Base-by-base conservation (phyloP, 2,888 invertebrate genomes). In the Chironomus tentans region DNA sequence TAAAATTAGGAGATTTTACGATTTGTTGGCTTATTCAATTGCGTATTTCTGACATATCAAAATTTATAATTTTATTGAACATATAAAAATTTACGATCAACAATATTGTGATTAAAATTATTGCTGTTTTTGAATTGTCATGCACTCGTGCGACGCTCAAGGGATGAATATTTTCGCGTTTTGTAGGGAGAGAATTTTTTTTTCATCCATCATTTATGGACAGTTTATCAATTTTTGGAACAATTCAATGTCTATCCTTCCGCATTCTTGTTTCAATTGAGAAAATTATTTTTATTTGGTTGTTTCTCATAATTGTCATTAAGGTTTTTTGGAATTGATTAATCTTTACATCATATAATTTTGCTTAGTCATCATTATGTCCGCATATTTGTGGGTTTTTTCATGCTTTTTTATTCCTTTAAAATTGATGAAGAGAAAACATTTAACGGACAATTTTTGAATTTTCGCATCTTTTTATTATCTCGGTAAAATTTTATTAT, bases 61-160 rank as follows among this genome's bases (percentile, higher is more conserved):
- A 70, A n/a, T 21, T 70, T 48, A 70, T 3, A 28, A 70, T 70
- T 70, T 70, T 10, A n/a, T 24, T 38, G 10, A 13, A 38, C 28
- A 56, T 62, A 46, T 56, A 13, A 18, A 74, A 74, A 68, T 65
- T 74, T 74, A 74, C 74, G 74, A 74, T 68, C 13, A 22, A 24
- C 22, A 74, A 74, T 74, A 74, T 74, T 74, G 38, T 74, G 74
- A 74, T 74, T 74, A 74, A 68, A n/a, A 15, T 68, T 56, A 56
- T 56, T 56, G 56, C 6, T 56, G 56, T 48, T 38, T 74, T 68
- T 73, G 21, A 15, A 46, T 73, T 21, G 28, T 73, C 18, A 18
- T 38, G 24, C 12, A 12, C 18, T 18, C 46, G 50, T 47, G 47
- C 21, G 46, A 70, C 70, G 21, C 38, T 70, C 56, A 28, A 72